phyloP scores from a whole-genome alignment of 2,888 invertebrate species.

The Sesia bembeciformis region DNA sequence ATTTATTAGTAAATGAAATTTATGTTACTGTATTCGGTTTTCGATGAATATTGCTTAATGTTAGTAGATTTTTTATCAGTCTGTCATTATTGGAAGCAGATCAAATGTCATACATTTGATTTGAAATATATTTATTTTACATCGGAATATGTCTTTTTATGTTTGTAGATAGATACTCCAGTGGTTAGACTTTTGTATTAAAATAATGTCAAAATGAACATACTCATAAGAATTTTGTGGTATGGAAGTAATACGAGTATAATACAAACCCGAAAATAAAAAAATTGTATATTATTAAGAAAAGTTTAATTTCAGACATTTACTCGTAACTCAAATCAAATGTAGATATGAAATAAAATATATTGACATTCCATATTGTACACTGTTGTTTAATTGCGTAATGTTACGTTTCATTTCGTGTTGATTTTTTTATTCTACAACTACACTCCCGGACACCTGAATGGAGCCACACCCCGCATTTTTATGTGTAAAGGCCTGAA shows the following conservation, averaged over 20 bases:
- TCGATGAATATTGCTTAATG: conserved; percentile 70
- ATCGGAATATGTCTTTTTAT: conserved; percentile 70
- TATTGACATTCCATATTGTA: conserved; percentile 73
- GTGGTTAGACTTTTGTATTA: conserved; percentile 41
- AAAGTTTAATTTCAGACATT: conserved; percentile 59
- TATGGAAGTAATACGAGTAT: conserved; percentile 23
- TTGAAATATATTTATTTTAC: conserved; percentile 74
- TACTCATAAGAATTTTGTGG: conserved; percentile 32
- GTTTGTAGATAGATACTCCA: conserved; percentile 70
- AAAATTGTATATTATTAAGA: conserved; percentile 64
- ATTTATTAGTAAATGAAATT: conserved; percentile 59
- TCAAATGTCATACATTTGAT: conserved; percentile 75
- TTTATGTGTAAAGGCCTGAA: too few species aligned
- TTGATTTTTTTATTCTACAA: too few species aligned
- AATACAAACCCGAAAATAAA: conserved; percentile 35
- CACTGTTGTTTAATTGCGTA: conserved; percentile 49
- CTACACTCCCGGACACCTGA: too few species aligned
- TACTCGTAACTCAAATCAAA: conserved; percentile 59
- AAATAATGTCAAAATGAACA: conserved; percentile 36
- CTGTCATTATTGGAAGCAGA: conserved; percentile 59
- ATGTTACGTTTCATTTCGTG: not conserved
- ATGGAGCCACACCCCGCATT: too few species aligned
- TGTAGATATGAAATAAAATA: conserved; percentile 73
- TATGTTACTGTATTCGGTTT: conserved; percentile 67
- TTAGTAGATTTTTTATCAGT: conserved; percentile 72